Evolutionary conservation across 1,140 invertebrate species (phyloP).

Genomic region (Spodoptera frugiperda): DNA sequence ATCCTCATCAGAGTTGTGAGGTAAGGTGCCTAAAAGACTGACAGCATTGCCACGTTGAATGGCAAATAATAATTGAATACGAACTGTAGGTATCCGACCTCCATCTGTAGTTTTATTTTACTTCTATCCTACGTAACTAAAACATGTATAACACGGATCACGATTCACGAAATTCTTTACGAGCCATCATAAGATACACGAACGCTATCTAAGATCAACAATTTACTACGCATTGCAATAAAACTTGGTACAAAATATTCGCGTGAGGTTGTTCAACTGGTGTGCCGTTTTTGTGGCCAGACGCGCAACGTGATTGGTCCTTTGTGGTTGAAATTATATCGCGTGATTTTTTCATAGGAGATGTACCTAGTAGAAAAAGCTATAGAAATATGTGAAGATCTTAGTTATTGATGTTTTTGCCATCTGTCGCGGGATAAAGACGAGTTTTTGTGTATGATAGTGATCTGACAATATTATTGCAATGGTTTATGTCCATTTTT

Average conservation of each 20-base stretch:
- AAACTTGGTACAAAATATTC: conserved; percentile 28
- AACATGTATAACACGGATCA: neutral
- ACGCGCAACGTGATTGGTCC: conserved; percentile 34
- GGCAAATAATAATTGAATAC: too few species aligned
- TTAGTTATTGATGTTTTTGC: too few species aligned
- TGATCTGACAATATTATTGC: too few species aligned
- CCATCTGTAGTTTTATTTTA: neutral
- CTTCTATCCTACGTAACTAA: neutral
- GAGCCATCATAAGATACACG: conserved; percentile 10
- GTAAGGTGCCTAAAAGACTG: too few species aligned
- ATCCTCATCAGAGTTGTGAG: too few species aligned
- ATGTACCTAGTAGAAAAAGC: conserved; percentile 5
- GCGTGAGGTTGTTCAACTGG: conserved; percentile 23
- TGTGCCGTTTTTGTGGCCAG: conserved; percentile 32
- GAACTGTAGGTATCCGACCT: too few species aligned
- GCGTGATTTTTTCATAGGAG: conserved; percentile 39
- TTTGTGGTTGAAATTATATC: conserved; percentile 5
- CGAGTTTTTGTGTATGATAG: too few species aligned
- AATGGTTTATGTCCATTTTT: too few species aligned
- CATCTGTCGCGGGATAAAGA: too few species aligned
- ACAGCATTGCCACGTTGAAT: too few species aligned
- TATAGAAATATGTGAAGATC: neutral
- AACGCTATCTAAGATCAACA: conserved; percentile 39
- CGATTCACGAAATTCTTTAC: conserved; percentile 6
- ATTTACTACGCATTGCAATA: conserved; percentile 38